Conservation (phyloP, 2,113 vertebrate genomes). For the Strix aluco region DNA sequence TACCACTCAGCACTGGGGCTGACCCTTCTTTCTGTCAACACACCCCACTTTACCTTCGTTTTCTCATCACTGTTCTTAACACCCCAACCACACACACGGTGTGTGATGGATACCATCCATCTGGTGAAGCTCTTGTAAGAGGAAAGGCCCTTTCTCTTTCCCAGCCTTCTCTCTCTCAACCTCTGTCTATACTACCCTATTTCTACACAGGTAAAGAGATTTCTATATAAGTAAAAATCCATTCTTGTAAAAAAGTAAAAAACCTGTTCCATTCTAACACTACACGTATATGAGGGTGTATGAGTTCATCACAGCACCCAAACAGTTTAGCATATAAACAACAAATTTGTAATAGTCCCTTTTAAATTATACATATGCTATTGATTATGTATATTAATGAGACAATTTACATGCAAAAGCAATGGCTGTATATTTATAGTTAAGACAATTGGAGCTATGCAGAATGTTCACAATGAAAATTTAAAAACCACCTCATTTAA, state of each 20-base stretch:
- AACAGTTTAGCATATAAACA: background rate
- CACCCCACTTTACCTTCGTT: background rate
- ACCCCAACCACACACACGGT: accelerated
- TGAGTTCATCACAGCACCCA: background rate
- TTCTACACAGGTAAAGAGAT: background rate
- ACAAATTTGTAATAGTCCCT: background rate
- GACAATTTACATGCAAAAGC: background rate
- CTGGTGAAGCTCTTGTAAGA: background rate
- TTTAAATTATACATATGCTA: background rate
- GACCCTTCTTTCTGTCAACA: background rate
- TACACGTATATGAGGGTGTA: background rate
- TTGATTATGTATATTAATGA: background rate
- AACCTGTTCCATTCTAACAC: background rate
- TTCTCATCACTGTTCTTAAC: background rate
- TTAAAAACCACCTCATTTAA: background rate
- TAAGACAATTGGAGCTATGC: background rate
- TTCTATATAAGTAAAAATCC: background rate
- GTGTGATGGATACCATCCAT: background rate
- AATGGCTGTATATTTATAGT: background rate
- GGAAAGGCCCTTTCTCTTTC: background rate
- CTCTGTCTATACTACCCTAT: background rate
- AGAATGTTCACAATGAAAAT: background rate
- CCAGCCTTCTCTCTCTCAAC: background rate
- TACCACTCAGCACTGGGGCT: background rate
- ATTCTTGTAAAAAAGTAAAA: background rate